Percentiles rank a stretch among this genome's conserved stretches.
Evolutionary conservation across 92 coral and sea anemone species (phyloP).

Genomic region (Micromussa lordhowensis): DNA sequence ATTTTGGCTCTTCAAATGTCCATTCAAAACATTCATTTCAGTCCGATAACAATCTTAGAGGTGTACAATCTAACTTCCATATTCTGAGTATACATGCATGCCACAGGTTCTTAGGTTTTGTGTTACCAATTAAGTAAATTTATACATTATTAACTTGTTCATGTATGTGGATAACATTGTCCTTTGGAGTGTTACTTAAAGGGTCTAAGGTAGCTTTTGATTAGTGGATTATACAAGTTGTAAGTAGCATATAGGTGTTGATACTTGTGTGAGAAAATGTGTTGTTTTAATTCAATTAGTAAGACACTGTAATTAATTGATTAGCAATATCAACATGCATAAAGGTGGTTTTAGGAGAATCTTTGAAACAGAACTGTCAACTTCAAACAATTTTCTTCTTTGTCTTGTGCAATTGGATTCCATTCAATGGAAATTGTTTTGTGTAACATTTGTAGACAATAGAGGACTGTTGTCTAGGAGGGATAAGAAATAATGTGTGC

Average conservation of each 20-base stretch:
- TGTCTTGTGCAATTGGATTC: conserved; percentile 4
- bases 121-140: not conserved
- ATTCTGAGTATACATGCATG: not conserved
- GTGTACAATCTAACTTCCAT: not conserved
- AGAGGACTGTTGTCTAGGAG: conserved; percentile 12
- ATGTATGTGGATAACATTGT: not conserved
- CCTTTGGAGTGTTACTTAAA: not conserved
- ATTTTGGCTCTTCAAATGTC: not conserved
- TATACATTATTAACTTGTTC: not conserved
- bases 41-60: not conserved
- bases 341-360: not conserved
- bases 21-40: not conserved
- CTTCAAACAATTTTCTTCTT: not conserved
- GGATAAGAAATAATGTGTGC: not conserved
- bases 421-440: not conserved
- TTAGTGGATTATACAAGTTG: not conserved
- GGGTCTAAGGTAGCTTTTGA: not conserved
- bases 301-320: conserved; percentile 5
- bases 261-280: not conserved
- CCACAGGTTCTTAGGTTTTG: not conserved
- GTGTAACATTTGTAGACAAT: not conserved
- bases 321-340: not conserved
- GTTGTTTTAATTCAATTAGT: not conserved
- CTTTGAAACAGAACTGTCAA: not conserved
- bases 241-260: not conserved